A percentile compares a stretch with the other conserved stretches of the same genome.
These are phyloP conservation scores for Syritta pipiens DNA, from an alignment of 2,888 invertebrate genomes.

Conservation along the genomic window DNA sequence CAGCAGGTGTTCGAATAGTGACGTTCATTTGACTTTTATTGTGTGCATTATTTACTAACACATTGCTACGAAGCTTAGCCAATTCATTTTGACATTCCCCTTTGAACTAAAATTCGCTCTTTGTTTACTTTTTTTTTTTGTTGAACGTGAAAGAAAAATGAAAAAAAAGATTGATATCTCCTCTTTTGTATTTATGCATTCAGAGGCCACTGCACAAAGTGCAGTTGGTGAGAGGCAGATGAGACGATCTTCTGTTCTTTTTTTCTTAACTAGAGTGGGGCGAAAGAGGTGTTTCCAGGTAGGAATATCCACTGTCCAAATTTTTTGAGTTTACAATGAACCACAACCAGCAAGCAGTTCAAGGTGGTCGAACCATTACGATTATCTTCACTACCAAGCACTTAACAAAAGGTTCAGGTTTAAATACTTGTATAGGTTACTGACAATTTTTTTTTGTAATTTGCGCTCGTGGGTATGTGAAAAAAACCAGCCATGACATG, in stretches of 20 bases:
- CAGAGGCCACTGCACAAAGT: conserved; percentile 5
- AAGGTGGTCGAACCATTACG: too few relatives aligned
- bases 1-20: conserved; percentile 56
- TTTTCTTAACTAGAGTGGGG: too few relatives aligned
- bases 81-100: conserved; percentile 45
- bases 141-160: not conserved
- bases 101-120: conserved; percentile 40
- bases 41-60: not conserved
- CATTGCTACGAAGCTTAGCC: not conserved
- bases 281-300: conserved; percentile 21
- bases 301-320: too few relatives aligned
- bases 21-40: conserved; percentile 30
- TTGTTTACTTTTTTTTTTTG: conserved; percentile 57
- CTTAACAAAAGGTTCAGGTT: too few relatives aligned
- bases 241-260: too few relatives aligned
- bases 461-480: too few relatives aligned
- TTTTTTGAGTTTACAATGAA: too few relatives aligned
- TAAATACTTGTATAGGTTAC: too few relatives aligned
- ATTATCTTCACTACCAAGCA: too few relatives aligned
- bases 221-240: conserved; percentile 6
- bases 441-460: too few relatives aligned
- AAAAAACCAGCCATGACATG: too few relatives aligned
- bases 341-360: too few relatives aligned
- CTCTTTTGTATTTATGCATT: conserved; percentile 2
- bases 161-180: not conserved